These are phyloP conservation scores for Rhodophaea formosa DNA, from an alignment of 2,888 invertebrate genomes.

Conservation along the genomic window DNA sequence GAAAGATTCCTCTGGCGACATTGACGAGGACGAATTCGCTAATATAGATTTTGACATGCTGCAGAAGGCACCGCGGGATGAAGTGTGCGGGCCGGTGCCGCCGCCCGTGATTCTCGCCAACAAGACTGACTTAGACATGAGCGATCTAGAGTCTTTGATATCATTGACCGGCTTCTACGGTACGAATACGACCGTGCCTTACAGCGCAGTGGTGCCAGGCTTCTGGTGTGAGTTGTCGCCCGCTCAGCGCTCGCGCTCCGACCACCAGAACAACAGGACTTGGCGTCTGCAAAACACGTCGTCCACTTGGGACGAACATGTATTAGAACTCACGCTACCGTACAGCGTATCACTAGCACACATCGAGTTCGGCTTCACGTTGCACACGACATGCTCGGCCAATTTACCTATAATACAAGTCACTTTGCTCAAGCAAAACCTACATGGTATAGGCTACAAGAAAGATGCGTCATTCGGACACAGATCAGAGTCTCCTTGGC, in stretches of 20 bases:
- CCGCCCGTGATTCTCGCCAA: constrained; percentile 78
- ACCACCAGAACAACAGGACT: constrained; percentile 93
- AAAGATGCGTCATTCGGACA: constrained; percentile 71
- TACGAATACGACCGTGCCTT: constrained; percentile 77
- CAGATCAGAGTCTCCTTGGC: constrained; percentile 65
- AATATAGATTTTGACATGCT: constrained; percentile 73
- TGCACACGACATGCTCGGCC: constrained; percentile 88
- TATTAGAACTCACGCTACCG: constrained; percentile 93
- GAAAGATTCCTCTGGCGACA: constrained; percentile 86
- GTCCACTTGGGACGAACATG: constrained; percentile 96
- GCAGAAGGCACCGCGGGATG: constrained; percentile 62
- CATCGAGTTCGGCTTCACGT: constrained; percentile 91
- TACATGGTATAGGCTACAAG: constrained; percentile 79
- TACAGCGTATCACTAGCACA: constrained; percentile 91
- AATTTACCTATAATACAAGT: constrained; percentile 91
- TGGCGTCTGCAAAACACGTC: constrained; percentile 94
- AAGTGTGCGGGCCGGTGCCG: constrained; percentile 49
- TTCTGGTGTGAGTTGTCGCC: constrained; percentile 97
- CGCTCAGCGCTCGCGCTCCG: constrained; percentile 92
- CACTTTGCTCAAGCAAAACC: constrained; percentile 81
- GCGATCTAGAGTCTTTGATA: constrained; percentile 86
- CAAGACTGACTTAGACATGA: constrained; percentile 78
- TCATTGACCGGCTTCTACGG: constrained; percentile 89
- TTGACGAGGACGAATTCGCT: constrained; percentile 85
- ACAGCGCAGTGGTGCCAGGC: constrained; percentile 93